These are phyloP conservation scores for Sminthurides aquaticus DNA, from an alignment of 2,888 invertebrate species.

Conservation along the genomic window DNA sequence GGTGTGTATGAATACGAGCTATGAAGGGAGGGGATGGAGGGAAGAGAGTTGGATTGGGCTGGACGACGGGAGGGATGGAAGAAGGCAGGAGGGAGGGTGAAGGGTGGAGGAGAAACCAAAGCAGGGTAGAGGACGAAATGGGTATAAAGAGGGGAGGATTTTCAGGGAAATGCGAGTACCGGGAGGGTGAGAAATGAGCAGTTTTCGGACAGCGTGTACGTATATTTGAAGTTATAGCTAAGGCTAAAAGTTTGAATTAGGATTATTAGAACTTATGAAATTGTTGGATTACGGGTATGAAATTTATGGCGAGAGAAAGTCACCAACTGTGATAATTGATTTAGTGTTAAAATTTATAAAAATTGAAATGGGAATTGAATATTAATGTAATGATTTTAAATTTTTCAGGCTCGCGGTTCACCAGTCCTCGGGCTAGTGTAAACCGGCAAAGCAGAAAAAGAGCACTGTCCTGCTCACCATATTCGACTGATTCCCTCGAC, in stretches of 20 bases:
- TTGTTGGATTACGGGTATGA: no score
- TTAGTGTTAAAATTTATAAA: no score
- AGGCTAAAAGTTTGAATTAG: no score
- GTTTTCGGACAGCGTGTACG: no score
- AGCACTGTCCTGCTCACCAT: slow-evolving; percentile 81
- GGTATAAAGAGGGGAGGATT: no score
- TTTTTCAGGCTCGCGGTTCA: slow-evolving; percentile 56
- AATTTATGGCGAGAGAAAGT: no score
- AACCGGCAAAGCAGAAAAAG: slow-evolving; percentile 72
- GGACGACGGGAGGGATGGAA: no score
- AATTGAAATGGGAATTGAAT: not conserved
- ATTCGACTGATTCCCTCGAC: slow-evolving; percentile 90
- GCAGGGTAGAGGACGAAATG: not conserved
- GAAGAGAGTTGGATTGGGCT: no score
- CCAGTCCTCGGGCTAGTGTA: slow-evolving; percentile 57
- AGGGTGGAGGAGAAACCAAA: not conserved
- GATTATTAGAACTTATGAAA: no score
- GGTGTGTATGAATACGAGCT: not conserved
- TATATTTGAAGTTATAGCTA: no score
- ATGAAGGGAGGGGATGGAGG: not conserved
- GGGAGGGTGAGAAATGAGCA: not conserved
- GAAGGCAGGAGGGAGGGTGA: not conserved
- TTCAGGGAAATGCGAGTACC: no score
- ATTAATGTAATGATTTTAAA: slow-evolving; percentile 6
- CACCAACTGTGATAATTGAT: no score